Percentiles rank a stretch among this genome's conserved stretches.
phyloP scores from a whole-genome alignment of 92 coral and sea anemone genomes.

The Montipora capitata region DNA sequence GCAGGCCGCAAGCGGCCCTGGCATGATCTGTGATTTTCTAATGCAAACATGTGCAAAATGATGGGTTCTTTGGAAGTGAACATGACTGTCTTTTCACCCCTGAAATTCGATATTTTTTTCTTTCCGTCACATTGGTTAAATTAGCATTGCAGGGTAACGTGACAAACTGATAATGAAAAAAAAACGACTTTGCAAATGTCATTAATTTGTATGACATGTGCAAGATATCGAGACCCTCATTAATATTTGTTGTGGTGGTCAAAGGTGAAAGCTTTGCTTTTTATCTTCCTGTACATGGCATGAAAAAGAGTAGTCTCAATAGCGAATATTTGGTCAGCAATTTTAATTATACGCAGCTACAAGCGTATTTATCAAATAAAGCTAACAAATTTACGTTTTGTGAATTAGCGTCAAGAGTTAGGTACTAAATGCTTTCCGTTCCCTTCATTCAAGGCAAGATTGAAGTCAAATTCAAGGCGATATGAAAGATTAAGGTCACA shows the following conservation, averaged over 20 bases:
- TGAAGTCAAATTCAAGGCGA: too few relatives aligned
- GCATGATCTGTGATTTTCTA: background rate
- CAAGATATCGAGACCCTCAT: too few relatives aligned
- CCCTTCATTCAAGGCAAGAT: background rate
- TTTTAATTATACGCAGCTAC: background rate
- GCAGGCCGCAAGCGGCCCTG: too few relatives aligned
- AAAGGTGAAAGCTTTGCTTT: background rate
- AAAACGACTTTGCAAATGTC: background rate
- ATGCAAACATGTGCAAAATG: background rate
- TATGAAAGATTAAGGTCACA: background rate
- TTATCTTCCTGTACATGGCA: background rate
- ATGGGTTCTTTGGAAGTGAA: too few relatives aligned
- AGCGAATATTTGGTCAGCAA: slow-evolving; percentile 6
- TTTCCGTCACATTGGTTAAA: background rate
- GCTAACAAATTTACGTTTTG: slow-evolving; percentile 14
- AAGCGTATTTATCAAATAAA: slow-evolving; percentile 11
- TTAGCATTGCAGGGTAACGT: background rate
- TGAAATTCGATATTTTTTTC: background rate
- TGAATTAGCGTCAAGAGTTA: background rate
- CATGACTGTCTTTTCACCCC: background rate
- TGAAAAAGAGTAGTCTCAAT: background rate
- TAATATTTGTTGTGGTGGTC: too few relatives aligned
- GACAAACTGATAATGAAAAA: background rate
- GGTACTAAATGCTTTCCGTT: background rate
- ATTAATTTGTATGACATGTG: background rate